These are phyloP conservation scores for Dryobota labecula DNA, from an alignment of 2,888 invertebrate species.

Conservation along the genomic window DNA sequence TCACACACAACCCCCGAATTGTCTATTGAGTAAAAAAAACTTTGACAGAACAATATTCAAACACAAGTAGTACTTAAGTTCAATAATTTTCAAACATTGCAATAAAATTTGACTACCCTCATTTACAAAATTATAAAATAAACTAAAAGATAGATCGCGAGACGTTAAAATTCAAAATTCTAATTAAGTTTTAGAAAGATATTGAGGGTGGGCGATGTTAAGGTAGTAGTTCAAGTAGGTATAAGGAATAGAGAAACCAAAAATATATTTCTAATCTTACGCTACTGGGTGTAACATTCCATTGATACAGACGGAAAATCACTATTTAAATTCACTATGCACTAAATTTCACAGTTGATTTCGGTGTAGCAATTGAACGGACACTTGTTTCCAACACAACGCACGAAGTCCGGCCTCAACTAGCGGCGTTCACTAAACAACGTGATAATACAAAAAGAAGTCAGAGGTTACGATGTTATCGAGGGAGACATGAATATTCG, in stretches of 20 bases:
- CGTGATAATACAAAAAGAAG: constrained; percentile 89
- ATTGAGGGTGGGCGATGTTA: constrained; percentile 27
- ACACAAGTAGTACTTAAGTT: background rate
- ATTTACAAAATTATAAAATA: constrained; percentile 35
- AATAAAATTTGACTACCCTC: constrained; percentile 59
- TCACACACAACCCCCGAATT: constrained; percentile 16
- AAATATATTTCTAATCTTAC: constrained; percentile 83
- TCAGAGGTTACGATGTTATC: constrained; percentile 90
- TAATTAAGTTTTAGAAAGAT: constrained; percentile 24
- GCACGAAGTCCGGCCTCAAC: constrained; percentile 84
- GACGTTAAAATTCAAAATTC: constrained; percentile 17
- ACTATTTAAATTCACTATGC: constrained; percentile 85
- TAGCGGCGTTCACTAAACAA: constrained; percentile 86
- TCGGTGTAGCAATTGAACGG: constrained; percentile 78
- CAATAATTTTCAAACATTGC: constrained; percentile 34
- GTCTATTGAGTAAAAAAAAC: constrained; percentile 20
- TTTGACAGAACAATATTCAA: background rate
- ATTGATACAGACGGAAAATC: constrained; percentile 80
- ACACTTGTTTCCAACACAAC: constrained; percentile 87
- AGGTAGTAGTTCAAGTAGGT: constrained; percentile 27
- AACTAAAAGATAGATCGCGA: constrained; percentile 17
- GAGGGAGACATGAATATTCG: constrained; percentile 90
- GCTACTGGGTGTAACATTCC: constrained; percentile 84
- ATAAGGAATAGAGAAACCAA: constrained; percentile 70
- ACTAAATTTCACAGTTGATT: constrained; percentile 85